A percentile compares a stretch with the other conserved stretches of the same genome.
Conservation (phyloP, 1,140 invertebrate species). For the Zaprionus vittiger region DNA sequence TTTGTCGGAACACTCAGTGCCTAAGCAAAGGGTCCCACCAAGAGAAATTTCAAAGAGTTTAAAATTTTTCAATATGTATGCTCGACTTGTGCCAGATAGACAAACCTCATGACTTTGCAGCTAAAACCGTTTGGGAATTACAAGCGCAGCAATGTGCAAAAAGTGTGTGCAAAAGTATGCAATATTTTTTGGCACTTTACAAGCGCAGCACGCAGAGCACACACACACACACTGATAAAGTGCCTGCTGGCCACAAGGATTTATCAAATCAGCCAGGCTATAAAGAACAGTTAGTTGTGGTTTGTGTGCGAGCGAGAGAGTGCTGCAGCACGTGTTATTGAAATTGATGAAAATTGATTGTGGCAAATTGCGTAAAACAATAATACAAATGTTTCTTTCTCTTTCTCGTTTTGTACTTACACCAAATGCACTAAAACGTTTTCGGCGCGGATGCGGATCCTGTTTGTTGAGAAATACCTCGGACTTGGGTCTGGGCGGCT, state of each 20-base stretch:
- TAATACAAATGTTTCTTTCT: background rate
- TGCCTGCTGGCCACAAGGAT: conserved; percentile 21
- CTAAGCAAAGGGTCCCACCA: conserved; percentile 79
- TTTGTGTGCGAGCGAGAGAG: conserved; percentile 5
- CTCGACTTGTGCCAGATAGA: accelerated
- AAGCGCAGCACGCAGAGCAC: background rate
- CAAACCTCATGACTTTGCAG: background rate
- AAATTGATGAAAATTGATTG: conserved; percentile 28
- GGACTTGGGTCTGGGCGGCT: conserved; percentile 94
- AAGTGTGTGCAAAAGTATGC: conserved; percentile 45
- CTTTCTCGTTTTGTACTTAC: conserved; percentile 86
- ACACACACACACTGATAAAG: conserved; percentile 1
- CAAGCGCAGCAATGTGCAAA: conserved; percentile 8
- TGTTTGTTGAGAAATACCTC: conserved; percentile 91
- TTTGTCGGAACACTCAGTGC: conserved; percentile 73
- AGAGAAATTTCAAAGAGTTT: conserved; percentile 81
- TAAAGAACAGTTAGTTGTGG: conserved; percentile 34
- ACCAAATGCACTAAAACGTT: conserved; percentile 96
- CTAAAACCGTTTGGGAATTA: conserved; percentile 64
- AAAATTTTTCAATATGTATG: conserved; percentile 66
- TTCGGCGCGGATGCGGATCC: conserved; percentile 88
- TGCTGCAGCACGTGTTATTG: conserved; percentile 18
- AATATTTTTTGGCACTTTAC: conserved; percentile 17
- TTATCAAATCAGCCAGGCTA: conserved; percentile 39
- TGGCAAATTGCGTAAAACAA: conserved; percentile 11